Conservation (phyloP, 1,140 invertebrate species). For the Calephelis nemesis region DNA sequence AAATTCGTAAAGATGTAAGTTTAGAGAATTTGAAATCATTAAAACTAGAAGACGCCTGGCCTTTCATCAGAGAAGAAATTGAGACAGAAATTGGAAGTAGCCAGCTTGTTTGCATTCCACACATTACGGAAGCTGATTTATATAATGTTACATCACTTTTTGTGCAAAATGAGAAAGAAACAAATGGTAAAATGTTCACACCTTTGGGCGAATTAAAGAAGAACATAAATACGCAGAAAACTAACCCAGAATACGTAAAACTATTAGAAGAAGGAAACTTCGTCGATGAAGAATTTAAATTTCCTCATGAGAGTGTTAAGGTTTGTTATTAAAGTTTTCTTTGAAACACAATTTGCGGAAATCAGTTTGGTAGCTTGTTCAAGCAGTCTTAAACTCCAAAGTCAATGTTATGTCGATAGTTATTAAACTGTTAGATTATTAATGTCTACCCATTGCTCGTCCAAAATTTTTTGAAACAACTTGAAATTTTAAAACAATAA, state of each 20-base stretch:
- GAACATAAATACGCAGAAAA: constrained; percentile 66
- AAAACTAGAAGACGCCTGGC: constrained; percentile 76
- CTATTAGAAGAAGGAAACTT: constrained; percentile 63
- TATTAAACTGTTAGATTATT: too few relatives aligned
- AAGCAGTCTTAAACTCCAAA: too few relatives aligned
- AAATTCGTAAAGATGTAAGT: constrained; percentile 75
- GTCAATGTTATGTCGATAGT: too few relatives aligned
- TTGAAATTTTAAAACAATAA: too few relatives aligned
- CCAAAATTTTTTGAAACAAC: too few relatives aligned
- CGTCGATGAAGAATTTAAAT: constrained; percentile 68
- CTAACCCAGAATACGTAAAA: constrained; percentile 61
- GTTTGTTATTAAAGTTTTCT: constrained; percentile 32
- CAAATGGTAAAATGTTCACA: constrained; percentile 70
- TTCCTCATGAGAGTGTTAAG: constrained; percentile 78
- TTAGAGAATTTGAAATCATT: constrained; percentile 68
- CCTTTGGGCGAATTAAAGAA: constrained; percentile 67
- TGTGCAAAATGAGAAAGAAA: constrained; percentile 67
- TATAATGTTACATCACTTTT: constrained; percentile 73
- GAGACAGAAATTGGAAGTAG: constrained; percentile 75
- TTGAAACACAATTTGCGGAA: too few relatives aligned
- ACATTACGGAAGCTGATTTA: constrained; percentile 73
- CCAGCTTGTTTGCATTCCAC: constrained; percentile 73
- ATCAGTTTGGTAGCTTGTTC: too few relatives aligned
- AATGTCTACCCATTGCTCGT: too few relatives aligned
- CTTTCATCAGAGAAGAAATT: constrained; percentile 77